phyloP scores from a whole-genome alignment of 2,113 vertebrate species.

The Ginglymostoma cirratum region DNA sequence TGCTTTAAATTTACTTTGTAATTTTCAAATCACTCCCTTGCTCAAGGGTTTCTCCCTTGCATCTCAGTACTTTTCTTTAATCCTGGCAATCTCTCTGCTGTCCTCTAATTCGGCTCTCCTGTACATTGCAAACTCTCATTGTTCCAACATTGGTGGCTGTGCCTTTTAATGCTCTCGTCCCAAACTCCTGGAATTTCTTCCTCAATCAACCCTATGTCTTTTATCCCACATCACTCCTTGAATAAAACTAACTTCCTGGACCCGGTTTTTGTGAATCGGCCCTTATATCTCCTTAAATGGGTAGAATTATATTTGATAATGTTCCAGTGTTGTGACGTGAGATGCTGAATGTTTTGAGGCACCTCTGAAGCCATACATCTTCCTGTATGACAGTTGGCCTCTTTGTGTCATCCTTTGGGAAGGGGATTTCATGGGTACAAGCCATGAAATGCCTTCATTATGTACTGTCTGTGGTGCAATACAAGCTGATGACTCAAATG shows the following conservation, averaged over 20 bases:
- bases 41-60: background rate
- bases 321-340: background rate
- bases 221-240: background rate
- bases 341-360: background rate
- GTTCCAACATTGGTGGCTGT: background rate
- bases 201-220: too few relatives aligned
- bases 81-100: background rate
- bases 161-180: background rate
- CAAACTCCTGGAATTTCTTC: background rate
- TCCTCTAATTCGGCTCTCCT: background rate
- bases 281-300: background rate
- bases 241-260: background rate
- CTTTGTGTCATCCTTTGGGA: background rate
- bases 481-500: background rate
- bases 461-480: too few relatives aligned
- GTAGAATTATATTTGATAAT: background rate
- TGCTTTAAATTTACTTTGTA: background rate
- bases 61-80: too few relatives aligned
- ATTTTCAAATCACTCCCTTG: background rate
- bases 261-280: background rate
- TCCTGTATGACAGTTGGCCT: background rate
- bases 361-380: too few relatives aligned
- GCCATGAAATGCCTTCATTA: too few relatives aligned
- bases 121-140: too few relatives aligned
- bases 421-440: background rate